Percentiles rank a stretch among this genome's conserved stretches.
Conservation (phyloP, 2,888 invertebrate species). For the Sarcophaga variegata region DNA sequence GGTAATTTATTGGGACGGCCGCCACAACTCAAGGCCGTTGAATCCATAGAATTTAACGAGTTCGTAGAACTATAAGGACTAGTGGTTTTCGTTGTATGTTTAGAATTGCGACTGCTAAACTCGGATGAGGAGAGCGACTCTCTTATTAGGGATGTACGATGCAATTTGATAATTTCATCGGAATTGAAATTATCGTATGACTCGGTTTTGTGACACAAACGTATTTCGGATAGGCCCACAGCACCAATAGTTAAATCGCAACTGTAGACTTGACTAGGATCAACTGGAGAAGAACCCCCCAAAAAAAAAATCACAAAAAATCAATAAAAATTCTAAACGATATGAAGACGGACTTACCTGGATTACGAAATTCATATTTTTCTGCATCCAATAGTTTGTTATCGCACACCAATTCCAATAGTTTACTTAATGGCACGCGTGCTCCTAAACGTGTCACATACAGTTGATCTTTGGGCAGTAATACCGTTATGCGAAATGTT, state of each 20-base stretch:
- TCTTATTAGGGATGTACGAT: slow-evolving; percentile 77
- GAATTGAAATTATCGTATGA: slow-evolving; percentile 80
- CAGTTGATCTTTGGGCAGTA: slow-evolving; percentile 90
- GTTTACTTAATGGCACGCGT: slow-evolving; percentile 86
- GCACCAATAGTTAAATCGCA: slow-evolving; percentile 81
- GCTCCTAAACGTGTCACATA: slow-evolving; percentile 89
- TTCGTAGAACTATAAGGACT: slow-evolving; percentile 82
- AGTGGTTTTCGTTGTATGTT: slow-evolving; percentile 80
- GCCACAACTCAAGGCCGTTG: slow-evolving; percentile 80
- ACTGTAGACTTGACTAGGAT: slow-evolving; percentile 81
- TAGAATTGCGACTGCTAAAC: slow-evolving; percentile 81
- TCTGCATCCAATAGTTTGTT: slow-evolving; percentile 89
- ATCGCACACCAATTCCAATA: slow-evolving; percentile 88
- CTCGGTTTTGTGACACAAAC: slow-evolving; percentile 81
- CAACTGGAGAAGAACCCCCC: slow-evolving; percentile 73
- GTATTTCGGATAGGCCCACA: slow-evolving; percentile 81
- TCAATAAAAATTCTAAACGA: not conserved
- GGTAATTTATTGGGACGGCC: slow-evolving; percentile 75
- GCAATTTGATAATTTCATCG: slow-evolving; percentile 80
- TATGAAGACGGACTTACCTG: slow-evolving; percentile 82
- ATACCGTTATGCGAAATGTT: slow-evolving; percentile 84
- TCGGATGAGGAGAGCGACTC: slow-evolving; percentile 81
- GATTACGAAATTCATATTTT: slow-evolving; percentile 90
- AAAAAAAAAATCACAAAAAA: slow-evolving; percentile 1
- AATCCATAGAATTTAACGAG: slow-evolving; percentile 81